Evolutionary conservation across 2,888 invertebrate species (phyloP), one percentile per base, ranked within the genome.

Genomic region (Zhengitettix transpicula): DNA sequence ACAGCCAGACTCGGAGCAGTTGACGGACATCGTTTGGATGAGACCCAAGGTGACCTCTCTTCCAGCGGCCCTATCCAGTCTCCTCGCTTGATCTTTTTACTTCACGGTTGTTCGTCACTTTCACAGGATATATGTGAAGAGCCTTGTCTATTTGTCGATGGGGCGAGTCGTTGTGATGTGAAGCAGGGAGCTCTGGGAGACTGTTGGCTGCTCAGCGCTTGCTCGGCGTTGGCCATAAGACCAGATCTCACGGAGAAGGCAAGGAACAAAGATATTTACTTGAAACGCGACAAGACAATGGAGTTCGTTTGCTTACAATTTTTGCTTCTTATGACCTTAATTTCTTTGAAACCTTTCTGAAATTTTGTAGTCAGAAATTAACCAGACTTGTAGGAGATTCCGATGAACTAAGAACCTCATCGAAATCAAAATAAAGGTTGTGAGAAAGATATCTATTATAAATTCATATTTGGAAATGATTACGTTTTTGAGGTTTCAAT

Each of bases 71-170:
- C 51, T 16, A 9, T 16, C n/a, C n/a, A 9, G 10, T 16, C 28
- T 28, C 28, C 51, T 0, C 2, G 28, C 28, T 5, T 5, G 28
- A 7, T 28, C 7, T 28, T 7, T 28, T 12, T 47, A 47, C 47
- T 47, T 28, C 14, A 16, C 12, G 54, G 9, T 8, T 14, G 54
- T n/a, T 47, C 10, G 56, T 10, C 56, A 40, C 56, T 56, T 56
- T 11, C 12, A 10, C 67, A 78, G 77, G 79, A 79, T 64, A 65
- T 79, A n/a, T 74, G 75, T 65, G 71, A 71, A 28, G 70, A 74
- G 58, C 79, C 80, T 1, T 71, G 72, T 57, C 67, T 80, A 61
- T 78, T 80, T 68, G 75, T 77, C 47, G 77, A 76, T 63, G 77
- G 78, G 16, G 74, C 74, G 2, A 75, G 74, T 64, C 71, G 75